Conservation (phyloP, 1,140 invertebrate species). For the Drosophila leontia region DNA sequence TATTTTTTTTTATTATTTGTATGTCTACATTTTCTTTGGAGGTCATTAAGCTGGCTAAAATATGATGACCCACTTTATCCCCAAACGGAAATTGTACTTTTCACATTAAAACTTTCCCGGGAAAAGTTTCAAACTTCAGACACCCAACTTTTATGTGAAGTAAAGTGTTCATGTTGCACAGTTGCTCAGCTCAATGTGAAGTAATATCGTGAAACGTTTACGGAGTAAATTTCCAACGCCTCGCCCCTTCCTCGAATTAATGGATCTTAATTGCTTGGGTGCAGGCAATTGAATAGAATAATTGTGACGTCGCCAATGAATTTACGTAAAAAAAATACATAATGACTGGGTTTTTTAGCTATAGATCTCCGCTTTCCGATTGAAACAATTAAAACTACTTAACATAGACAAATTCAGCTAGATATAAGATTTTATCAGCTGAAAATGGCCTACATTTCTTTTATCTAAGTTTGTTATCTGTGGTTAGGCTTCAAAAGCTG, state of each 20-base stretch:
- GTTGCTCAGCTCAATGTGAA: conserved; percentile 14
- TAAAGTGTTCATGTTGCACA: conserved; percentile 3
- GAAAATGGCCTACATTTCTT: conserved; percentile 1
- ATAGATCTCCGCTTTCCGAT: conserved; percentile 10
- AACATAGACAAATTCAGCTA: background rate
- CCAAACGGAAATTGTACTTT: conserved; percentile 37
- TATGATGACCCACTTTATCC: conserved; percentile 31
- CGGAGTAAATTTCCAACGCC: background rate
- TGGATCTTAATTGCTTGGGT: conserved; percentile 24
- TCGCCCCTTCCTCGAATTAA: conserved; percentile 18
- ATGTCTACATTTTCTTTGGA: background rate
- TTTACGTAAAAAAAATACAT: conserved; percentile 10
- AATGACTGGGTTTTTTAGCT: background rate
- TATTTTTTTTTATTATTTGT: background rate
- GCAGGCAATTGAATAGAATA: conserved; percentile 17
- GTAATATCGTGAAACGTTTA: conserved; percentile 1
- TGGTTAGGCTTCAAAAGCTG: background rate
- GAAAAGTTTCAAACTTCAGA: conserved; percentile 8
- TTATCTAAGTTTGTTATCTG: conserved; percentile 14
- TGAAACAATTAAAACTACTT: conserved; percentile 4
- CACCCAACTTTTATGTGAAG: background rate
- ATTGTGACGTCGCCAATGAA: conserved; percentile 20
- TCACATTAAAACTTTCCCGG: conserved; percentile 40
- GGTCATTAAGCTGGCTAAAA: background rate
- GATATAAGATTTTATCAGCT: background rate